Evolutionary conservation across 1,140 invertebrate genomes (phyloP).

Genomic region (Drosophila insularis): DNA sequence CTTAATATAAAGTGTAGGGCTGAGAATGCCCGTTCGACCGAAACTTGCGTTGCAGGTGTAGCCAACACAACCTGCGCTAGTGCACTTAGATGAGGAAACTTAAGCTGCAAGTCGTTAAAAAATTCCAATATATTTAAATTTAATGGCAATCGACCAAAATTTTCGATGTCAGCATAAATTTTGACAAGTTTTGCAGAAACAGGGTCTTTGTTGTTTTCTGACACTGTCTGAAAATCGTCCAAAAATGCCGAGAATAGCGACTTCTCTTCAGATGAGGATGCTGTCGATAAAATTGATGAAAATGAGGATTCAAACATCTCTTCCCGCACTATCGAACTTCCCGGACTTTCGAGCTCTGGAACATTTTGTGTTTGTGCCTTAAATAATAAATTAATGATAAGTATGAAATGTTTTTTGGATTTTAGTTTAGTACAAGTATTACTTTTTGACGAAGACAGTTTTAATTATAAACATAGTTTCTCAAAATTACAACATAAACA

Average conservation of each 20-base stretch:
- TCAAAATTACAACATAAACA: slow-evolving; percentile 24
- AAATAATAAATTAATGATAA: slow-evolving; percentile 17
- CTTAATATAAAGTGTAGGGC: slow-evolving; percentile 20
- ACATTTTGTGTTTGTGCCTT: slow-evolving; percentile 18
- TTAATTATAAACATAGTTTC: slow-evolving; percentile 15
- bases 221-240: slow-evolving; percentile 23
- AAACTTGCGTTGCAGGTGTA: slow-evolving; percentile 11
- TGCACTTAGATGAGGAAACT: slow-evolving; percentile 14
- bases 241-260: slow-evolving; percentile 23
- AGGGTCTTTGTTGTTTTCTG: slow-evolving; percentile 22
- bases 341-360: not conserved
- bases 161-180: slow-evolving; percentile 23
- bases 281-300: not conserved
- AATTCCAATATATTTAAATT: slow-evolving; percentile 18
- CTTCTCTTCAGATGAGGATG: slow-evolving; percentile 6
- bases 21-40: slow-evolving; percentile 14
- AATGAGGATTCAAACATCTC: slow-evolving; percentile 11
- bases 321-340: too few relatives aligned
- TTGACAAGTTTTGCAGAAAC: slow-evolving; percentile 13
- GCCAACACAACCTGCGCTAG: slow-evolving; percentile 24
- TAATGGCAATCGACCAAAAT: slow-evolving; percentile 28
- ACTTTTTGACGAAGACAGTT: slow-evolving; percentile 18
- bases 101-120: slow-evolving; percentile 19
- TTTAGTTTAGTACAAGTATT: slow-evolving; percentile 18
- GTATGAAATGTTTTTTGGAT: slow-evolving; percentile 13